These are phyloP conservation scores for Melipona quadrifasciata DNA, from an alignment of 1,140 invertebrate genomes.

Conservation along the genomic window DNA sequence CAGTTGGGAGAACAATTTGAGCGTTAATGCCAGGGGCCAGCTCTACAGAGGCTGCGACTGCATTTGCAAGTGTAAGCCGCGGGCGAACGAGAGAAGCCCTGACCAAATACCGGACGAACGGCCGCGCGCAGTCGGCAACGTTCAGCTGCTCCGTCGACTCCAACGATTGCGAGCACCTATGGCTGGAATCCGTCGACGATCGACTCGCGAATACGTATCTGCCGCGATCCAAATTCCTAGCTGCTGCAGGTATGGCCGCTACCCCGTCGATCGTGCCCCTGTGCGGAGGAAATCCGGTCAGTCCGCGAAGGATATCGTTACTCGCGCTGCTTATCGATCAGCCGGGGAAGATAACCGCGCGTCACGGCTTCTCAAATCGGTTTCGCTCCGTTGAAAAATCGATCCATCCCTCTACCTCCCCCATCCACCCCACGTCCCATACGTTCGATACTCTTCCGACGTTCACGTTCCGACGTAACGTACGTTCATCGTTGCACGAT, in stretches of 20 bases:
- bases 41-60: conserved; percentile 60
- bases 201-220: conserved; percentile 54
- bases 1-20: conserved; percentile 56
- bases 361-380: not conserved
- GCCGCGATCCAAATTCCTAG: conserved; percentile 48
- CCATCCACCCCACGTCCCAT: too few relatives aligned
- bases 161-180: conserved; percentile 49
- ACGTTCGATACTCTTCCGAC: too few relatives aligned
- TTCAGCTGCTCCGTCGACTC: conserved; percentile 29
- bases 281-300: conserved; percentile 56
- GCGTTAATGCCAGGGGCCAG: conserved; percentile 68
- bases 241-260: conserved; percentile 10
- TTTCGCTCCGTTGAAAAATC: not conserved
- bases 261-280: conserved; percentile 29
- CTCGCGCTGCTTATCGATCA: conserved; percentile 35
- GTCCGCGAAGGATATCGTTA: conserved; percentile 56
- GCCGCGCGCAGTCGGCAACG: not conserved
- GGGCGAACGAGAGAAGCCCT: conserved; percentile 23
- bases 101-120: conserved; percentile 64
- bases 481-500: too few relatives aligned
- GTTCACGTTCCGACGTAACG: too few relatives aligned
- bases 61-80: conserved; percentile 72
- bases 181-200: conserved; percentile 44
- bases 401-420: not conserved
- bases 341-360: not conserved